Conservation (phyloP, 2,797 vertebrate species). For the Poecilia picta region DNA sequence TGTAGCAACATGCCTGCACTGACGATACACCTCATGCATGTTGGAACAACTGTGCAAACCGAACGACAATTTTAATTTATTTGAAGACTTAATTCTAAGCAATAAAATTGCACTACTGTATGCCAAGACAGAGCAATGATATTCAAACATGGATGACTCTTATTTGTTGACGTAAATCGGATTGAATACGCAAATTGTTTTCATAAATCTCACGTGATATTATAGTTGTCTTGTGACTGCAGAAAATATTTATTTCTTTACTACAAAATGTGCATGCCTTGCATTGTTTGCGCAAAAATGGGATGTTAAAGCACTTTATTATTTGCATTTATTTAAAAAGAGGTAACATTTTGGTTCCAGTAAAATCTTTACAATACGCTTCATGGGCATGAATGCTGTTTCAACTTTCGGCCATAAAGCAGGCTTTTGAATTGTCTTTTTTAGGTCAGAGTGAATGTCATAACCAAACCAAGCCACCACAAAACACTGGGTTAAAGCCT, state of each 20-base stretch:
- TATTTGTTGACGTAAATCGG: constrained; percentile 47
- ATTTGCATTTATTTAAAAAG: constrained; percentile 26
- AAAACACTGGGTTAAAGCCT: background rate
- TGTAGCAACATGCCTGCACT: constrained; percentile 23
- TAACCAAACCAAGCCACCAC: background rate
- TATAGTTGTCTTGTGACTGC: constrained; percentile 8
- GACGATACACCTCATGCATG: constrained; percentile 47
- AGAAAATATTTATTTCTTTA: background rate
- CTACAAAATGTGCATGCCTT: background rate
- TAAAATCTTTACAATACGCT: background rate
- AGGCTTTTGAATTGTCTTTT: background rate
- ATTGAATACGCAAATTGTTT: constrained; percentile 28
- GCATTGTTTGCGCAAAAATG: constrained; percentile 45
- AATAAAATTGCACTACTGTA: constrained; percentile 29
- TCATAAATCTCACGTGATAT: constrained; percentile 43
- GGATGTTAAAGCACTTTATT: constrained; percentile 2
- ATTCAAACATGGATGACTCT: constrained; percentile 24
- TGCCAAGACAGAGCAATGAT: constrained; percentile 55
- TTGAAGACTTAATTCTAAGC: constrained; percentile 16
- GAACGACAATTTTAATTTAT: constrained; percentile 25
- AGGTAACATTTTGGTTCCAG: constrained; percentile 26
- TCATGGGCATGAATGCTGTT: background rate
- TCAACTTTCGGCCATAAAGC: background rate
- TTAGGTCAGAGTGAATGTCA: background rate
- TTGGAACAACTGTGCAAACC: constrained; percentile 70